Evolutionary conservation across 2,797 vertebrate species (phyloP).

Genomic region (Setipinna tenuifilis): DNA sequence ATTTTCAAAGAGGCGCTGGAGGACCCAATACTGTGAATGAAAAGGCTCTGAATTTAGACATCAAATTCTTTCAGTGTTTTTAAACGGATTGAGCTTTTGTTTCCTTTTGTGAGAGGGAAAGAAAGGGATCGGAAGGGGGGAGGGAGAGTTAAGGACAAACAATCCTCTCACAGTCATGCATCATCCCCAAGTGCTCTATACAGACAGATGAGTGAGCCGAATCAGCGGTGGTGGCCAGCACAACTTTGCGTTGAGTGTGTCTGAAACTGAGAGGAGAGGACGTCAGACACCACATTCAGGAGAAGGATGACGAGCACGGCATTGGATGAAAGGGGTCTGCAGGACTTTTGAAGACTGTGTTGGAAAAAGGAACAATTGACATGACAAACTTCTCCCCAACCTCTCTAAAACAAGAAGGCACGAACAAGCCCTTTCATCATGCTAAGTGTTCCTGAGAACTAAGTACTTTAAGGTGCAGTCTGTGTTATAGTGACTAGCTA

Average conservation of each 20-base stretch:
- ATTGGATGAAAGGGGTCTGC: not conserved
- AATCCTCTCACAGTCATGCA: conserved; percentile 36
- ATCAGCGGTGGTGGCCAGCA: not conserved
- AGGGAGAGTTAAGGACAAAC: conserved; percentile 37
- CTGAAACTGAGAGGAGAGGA: not conserved
- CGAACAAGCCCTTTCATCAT: not conserved
- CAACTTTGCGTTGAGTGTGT: not conserved
- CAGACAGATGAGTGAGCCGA: not conserved
- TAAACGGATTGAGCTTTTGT: not conserved
- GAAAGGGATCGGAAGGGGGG: not conserved
- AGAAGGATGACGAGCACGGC: not conserved
- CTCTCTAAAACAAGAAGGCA: not conserved
- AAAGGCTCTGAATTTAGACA: not conserved
- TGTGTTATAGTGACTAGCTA: not conserved
- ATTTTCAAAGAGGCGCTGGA: not conserved
- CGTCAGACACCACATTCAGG: not conserved
- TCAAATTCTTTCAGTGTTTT: conserved; percentile 23
- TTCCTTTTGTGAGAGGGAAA: not conserved
- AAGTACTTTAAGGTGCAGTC: not conserved
- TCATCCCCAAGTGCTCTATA: conserved; percentile 35
- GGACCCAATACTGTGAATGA: not conserved
- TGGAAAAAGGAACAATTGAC: not conserved
- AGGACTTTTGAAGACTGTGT: not conserved
- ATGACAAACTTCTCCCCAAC: not conserved
- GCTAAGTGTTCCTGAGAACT: not conserved